Evolutionary conservation across 1,140 invertebrate genomes (phyloP), one percentile per base, ranked within the genome.

Genomic region (Tribolium madens): DNA sequence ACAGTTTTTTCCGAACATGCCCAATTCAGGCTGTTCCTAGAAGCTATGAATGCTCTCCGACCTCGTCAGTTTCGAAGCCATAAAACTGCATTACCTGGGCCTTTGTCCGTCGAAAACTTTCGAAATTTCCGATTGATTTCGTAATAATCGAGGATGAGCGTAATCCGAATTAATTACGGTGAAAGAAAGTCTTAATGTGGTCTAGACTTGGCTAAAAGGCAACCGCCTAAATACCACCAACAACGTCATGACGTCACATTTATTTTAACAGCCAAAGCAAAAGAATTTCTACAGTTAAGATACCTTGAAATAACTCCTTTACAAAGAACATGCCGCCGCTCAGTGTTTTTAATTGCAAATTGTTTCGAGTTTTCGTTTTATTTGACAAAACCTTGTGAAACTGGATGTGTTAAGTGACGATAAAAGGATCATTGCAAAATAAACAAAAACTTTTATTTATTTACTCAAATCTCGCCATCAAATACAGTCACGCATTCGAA

Each of bases 301-400:
- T 77, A 77, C 76, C 76, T 77, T 77, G 76, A 77, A 77, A 77
- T 77, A 77, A 77, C 76, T 77, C 69, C 76, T 73, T 77, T 68
- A 73, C 52, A 77, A 77, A 77, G 76, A 72, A 53, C 76, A 57
- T 26, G 76, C 76, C 76, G 76, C 69, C 53, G 57, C 69, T 72
- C 74, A 21, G 50, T 26, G 33, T 52, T 77, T 77, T 77, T 77
- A 77, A 77, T 77, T 77, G 76, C 50, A 77, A 77, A 60, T 46
- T 31, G 60, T 76, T 76, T 76, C 57, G 64, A 47, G 7, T 70
- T 76, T 76, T 70, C 74, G 48, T 76, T 76, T 76, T 52, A 60
- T 76, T 76, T 70, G 47, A 76, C 64, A 69, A 52, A 69, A 76
- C 50, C 36, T 64, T 64, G 33, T 42, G 69, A 71, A 46, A 50